Base-by-base conservation (phyloP, 2,113 vertebrate genomes). In the Sarotherodon lohbergeri region DNA sequence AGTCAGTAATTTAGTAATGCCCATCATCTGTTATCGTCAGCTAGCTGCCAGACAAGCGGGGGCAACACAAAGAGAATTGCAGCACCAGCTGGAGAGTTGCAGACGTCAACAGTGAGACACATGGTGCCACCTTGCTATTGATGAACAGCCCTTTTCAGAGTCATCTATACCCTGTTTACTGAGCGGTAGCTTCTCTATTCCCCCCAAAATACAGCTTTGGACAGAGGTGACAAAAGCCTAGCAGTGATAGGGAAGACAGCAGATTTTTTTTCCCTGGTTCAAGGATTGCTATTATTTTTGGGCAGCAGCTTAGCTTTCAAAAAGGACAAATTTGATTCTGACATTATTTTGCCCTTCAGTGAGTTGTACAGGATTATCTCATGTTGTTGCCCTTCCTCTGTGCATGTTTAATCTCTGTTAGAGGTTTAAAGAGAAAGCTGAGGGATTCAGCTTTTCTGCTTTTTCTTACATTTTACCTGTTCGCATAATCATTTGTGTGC, bases 1-100 rank as follows among this genome's bases (percentile, higher is more conserved):
- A 89, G 91, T 96, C 94, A 95, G 94, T 94, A 95, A 94, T 91
- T 96, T 95, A 95, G 94, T 94, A 95, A 94, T 91, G 92, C 84
- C 81, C 81, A 19, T 94, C 95, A 96, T 96, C 95, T 95, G 94
- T 94, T 93, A 93, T 92, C 80, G 43, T 92, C 91, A 92, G 93
- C 82, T 6, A 86, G 90, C 94, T 93, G 92, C 94, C 94, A 93
- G 90, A 91, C 55, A 27, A 78, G 87, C 86, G 55, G 91, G 76
- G 34, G 88, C 80, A 76, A 85, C 85, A 73, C 83, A 82, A 84
- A 84, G 78, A 85, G 89, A 85, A 88, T 87, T n/a, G 80, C 82
- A 46, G 86, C 82, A 57, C 61, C 24, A 34, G 86, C 54, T 76
- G 61, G 66, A 90, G 87, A 91, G 88, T 43, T 17, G 83, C 86